Conservation (phyloP, 1,140 invertebrate species). For the Drosophila mojavensis region DNA sequence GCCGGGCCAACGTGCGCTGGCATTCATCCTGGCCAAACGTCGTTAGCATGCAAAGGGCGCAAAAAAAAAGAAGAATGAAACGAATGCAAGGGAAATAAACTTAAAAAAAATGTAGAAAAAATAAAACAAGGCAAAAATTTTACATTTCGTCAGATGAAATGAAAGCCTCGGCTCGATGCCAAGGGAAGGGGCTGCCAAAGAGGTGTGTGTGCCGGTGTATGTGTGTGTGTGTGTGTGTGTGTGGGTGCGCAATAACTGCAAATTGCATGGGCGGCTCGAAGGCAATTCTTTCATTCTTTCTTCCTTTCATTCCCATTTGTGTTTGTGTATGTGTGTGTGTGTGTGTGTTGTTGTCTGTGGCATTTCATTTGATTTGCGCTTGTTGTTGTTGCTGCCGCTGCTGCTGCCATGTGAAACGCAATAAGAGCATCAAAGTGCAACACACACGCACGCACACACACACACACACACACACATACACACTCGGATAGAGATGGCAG, state of each 20-base stretch:
- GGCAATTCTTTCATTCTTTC: conserved; percentile 56
- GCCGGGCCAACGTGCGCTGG: conserved; percentile 28
- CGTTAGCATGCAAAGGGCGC: conserved; percentile 59
- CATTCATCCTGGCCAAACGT: conserved; percentile 49
- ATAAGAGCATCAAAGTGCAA: conserved; percentile 80
- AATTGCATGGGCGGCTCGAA: conserved; percentile 80
- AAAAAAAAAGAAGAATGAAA: conserved; percentile 7
- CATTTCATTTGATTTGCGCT: conserved; percentile 78
- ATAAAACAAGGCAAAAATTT: conserved; percentile 41
- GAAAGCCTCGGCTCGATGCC: conserved; percentile 69
- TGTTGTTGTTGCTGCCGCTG: conserved; percentile 42
- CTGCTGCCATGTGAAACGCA: conserved; percentile 54
- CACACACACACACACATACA: conserved; percentile 14
- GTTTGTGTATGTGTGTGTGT: background rate
- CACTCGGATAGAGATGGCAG: background rate
- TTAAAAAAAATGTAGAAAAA: background rate
- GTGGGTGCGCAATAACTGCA: conserved; percentile 74
- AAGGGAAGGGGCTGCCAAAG: background rate
- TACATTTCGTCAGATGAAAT: conserved; percentile 76
- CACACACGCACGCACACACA: conserved; percentile 42
- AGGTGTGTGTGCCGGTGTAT: background rate
- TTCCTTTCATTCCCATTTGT: background rate
- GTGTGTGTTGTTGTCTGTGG: conserved; percentile 56
- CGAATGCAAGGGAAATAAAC: background rate
- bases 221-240: conserved; percentile 2